Percentiles rank a stretch among this genome's conserved stretches.
These are phyloP conservation scores for Menidia menidia DNA, from an alignment of 2,797 vertebrate genomes.

Conservation along the genomic window DNA sequence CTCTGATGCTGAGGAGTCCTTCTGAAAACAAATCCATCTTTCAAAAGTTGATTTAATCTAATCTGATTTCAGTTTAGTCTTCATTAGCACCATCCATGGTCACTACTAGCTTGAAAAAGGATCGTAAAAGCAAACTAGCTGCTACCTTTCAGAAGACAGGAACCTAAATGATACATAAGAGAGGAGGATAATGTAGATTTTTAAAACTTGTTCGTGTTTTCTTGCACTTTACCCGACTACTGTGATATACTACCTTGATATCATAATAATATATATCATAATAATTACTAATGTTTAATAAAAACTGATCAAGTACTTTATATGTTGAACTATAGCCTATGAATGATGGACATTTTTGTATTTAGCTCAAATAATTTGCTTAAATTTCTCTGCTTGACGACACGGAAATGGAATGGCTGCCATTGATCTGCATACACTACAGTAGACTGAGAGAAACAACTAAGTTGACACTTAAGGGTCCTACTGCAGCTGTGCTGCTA, in stretches of 20 bases:
- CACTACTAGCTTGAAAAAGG: not conserved
- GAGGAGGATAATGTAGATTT: no score
- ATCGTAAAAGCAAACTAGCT: not conserved
- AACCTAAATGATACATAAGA: no score
- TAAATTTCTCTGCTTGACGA: slow-evolving; percentile 29
- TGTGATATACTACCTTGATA: no score
- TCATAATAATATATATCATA: no score
- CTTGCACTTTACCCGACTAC: no score
- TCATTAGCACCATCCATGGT: not conserved
- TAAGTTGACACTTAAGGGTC: slow-evolving; percentile 71
- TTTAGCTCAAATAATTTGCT: slow-evolving; percentile 1
- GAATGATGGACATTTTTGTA: not conserved
- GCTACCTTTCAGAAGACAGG: not conserved
- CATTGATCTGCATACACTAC: slow-evolving; percentile 67
- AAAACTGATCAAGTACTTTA: not conserved
- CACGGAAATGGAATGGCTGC: slow-evolving; percentile 35
- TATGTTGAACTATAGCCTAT: not conserved
- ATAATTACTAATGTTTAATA: no score
- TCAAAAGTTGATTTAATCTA: not conserved
- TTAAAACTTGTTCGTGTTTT: no score
- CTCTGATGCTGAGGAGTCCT: not conserved
- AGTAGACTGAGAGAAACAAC: slow-evolving; percentile 61
- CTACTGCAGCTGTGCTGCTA: slow-evolving; percentile 42
- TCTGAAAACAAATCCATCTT: not conserved
- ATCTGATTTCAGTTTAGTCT: not conserved